These are phyloP conservation scores for Arizona elegans DNA, from an alignment of 2,113 vertebrate species.

Conservation along the genomic window DNA sequence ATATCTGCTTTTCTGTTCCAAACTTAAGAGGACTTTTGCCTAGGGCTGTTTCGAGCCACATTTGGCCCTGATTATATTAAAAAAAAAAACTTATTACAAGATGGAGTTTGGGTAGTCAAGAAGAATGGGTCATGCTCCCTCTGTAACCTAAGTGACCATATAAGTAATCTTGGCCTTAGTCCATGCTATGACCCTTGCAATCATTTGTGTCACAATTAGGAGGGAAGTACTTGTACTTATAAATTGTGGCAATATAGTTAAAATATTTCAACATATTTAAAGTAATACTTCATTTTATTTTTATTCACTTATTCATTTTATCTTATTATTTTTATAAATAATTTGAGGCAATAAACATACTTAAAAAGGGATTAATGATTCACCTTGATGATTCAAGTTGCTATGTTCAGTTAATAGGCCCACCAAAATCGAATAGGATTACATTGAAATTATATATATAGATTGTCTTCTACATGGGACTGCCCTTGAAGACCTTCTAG, in stretches of 20 bases:
- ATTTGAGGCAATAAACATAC: neutral
- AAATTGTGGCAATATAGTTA: neutral
- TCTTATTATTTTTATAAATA: neutral
- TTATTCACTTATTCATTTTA: neutral
- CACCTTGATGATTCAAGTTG: neutral
- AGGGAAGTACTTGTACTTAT: neutral
- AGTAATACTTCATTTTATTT: neutral
- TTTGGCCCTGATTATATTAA: neutral
- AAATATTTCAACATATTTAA: neutral
- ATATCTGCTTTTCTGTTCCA: slow-evolving; percentile 13
- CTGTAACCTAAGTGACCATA: neutral
- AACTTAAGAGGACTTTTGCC: slow-evolving; percentile 12
- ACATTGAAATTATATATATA: neutral
- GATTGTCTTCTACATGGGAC: neutral
- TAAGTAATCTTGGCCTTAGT: too few species aligned
- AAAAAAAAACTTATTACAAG: neutral
- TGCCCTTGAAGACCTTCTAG: neutral
- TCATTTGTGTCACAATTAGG: neutral
- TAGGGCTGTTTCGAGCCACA: neutral
- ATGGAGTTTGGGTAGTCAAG: neutral
- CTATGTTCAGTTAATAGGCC: neutral
- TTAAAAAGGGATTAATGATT: neutral
- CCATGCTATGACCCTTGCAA: neutral
- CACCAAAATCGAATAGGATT: neutral
- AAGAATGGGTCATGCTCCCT: neutral